Conservation (phyloP, 2,113 vertebrate genomes). For the Mola mola region DNA sequence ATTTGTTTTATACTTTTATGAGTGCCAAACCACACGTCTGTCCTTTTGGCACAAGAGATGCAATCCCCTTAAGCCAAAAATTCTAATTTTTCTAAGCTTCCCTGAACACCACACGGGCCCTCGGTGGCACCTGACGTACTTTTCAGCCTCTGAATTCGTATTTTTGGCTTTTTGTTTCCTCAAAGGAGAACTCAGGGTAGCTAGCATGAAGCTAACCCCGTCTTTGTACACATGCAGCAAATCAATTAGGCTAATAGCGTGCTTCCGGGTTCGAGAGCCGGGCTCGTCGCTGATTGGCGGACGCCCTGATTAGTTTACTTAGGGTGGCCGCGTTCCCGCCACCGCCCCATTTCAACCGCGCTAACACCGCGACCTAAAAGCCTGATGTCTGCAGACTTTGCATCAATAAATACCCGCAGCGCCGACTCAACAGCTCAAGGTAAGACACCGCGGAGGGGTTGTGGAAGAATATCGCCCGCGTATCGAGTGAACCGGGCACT, state of each 20-base stretch:
- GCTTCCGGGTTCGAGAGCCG: slow-evolving; percentile 33
- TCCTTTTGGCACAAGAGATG: background rate
- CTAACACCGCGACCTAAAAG: slow-evolving; percentile 40
- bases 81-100: background rate
- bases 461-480: background rate
- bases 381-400: slow-evolving; percentile 43
- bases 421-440: slow-evolving; percentile 56
- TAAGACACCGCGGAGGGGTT: slow-evolving; percentile 45
- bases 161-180: no score
- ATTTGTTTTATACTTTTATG: no score
- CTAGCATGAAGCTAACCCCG: background rate
- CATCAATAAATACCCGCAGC: slow-evolving; percentile 53
- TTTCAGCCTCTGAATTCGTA: no score
- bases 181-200: no score
- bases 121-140: background rate
- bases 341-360: slow-evolving; percentile 31
- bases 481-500: no score
- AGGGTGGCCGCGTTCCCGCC: slow-evolving; percentile 58
- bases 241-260: slow-evolving; percentile 23
- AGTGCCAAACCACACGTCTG: background rate
- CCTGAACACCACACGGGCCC: background rate
- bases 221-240: slow-evolving; percentile 49
- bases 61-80: no score
- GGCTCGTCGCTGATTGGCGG: slow-evolving; percentile 60
- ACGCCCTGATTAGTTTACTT: slow-evolving; percentile 66